Conservation (phyloP, 1,140 invertebrate genomes). For the Gonioctena quinquepunctata region DNA sequence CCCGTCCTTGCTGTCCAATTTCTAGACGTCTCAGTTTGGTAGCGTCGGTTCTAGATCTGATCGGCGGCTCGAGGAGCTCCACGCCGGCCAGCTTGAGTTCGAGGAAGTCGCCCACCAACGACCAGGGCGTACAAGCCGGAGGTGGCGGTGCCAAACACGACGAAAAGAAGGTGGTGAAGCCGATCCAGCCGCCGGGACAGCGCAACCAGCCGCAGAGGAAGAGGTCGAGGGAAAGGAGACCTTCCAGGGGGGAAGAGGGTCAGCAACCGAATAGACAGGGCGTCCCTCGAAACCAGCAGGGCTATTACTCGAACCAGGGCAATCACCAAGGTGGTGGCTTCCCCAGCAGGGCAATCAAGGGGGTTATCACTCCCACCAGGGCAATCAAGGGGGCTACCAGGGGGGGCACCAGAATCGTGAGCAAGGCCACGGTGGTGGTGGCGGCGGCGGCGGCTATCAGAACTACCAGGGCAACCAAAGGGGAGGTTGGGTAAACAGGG, state of each 20-base stretch:
- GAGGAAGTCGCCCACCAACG: constrained; percentile 79
- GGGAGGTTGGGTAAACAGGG: constrained; percentile 26
- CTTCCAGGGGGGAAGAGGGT: constrained; percentile 43
- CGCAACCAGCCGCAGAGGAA: constrained; percentile 34
- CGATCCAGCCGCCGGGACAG: constrained; percentile 50
- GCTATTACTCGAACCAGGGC: neutral
- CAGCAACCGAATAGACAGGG: constrained; percentile 9
- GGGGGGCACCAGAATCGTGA: constrained; percentile 23
- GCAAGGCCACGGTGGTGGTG: constrained; percentile 19
- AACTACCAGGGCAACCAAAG: constrained; percentile 46
- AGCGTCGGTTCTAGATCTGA: constrained; percentile 75
- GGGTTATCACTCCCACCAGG: constrained; percentile 49
- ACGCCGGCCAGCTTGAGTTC: constrained; percentile 72
- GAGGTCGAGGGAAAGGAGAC: constrained; percentile 40
- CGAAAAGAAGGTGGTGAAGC: constrained; percentile 48
- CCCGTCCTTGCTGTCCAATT: too few species aligned
- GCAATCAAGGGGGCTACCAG: constrained; percentile 54
- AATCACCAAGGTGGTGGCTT: neutral
- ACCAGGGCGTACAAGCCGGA: constrained; percentile 74
- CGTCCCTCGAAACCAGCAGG: neutral
- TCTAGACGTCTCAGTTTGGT: constrained; percentile 46
- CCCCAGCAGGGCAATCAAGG: constrained; percentile 30
- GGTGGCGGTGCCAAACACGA: constrained; percentile 37
- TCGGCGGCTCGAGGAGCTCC: constrained; percentile 76
- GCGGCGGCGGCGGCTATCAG: constrained; percentile 28